These are phyloP conservation scores for Gallinago solitaria DNA, from an alignment of 2,797 vertebrate species.

Conservation along the genomic window DNA sequence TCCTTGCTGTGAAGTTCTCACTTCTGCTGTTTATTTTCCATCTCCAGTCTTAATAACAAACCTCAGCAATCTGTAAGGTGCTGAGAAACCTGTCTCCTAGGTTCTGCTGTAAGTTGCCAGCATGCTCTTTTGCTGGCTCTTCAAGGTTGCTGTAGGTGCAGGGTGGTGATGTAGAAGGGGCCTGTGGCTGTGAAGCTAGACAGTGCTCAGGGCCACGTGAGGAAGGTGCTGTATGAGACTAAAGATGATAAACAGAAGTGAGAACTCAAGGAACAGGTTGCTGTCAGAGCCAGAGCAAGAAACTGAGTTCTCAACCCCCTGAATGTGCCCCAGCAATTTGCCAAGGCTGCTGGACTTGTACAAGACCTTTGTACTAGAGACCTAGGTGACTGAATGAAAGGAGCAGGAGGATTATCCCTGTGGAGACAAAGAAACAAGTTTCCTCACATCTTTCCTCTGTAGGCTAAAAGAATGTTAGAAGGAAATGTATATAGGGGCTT, in stretches of 20 bases:
- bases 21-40: slow-evolving; percentile 6
- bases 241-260: not conserved
- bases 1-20: not conserved
- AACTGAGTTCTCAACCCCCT: not conserved
- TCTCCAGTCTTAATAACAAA: not conserved
- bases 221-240: not conserved
- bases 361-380: not conserved
- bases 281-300: not conserved
- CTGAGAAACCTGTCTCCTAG: not conserved
- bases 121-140: not conserved
- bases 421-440: not conserved
- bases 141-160: not conserved
- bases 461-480: not conserved
- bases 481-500: not conserved
- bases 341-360: not conserved
- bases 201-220: not conserved
- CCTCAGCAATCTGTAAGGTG: not conserved
- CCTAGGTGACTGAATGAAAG: not conserved
- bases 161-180: not conserved
- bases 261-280: not conserved
- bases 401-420: not conserved
- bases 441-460: not conserved
- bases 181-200: not conserved
- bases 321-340: not conserved
- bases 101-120: not conserved